phyloP scores from a whole-genome alignment of 2,797 vertebrate species.

The Pantherophis vulpinus region DNA sequence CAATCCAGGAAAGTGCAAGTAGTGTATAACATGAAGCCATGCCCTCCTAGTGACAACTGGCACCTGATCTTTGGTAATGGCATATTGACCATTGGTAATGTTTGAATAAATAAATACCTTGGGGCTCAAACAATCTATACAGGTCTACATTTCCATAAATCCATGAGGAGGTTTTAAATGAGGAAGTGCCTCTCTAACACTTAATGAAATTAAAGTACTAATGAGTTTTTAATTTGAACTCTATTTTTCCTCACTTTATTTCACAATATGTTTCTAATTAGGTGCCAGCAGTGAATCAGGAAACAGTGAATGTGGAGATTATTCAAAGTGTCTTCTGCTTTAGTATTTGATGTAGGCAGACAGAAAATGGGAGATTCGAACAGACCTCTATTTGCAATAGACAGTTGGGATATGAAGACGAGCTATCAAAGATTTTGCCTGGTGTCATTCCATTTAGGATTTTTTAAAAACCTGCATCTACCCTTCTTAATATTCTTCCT shows the following conservation, averaged over 20 bases:
- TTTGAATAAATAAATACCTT: neutral
- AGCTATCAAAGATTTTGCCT: neutral
- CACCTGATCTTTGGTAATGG: neutral
- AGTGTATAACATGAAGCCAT: neutral
- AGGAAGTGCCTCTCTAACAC: constrained; percentile 15
- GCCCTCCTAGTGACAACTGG: neutral
- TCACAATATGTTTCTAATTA: constrained; percentile 28
- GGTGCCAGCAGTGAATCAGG: neutral
- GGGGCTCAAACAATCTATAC: neutral
- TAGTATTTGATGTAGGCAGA: neutral
- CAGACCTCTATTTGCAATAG: neutral
- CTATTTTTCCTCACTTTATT: neutral
- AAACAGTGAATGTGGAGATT: neutral
- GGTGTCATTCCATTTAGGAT: neutral
- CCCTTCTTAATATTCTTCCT: accelerated
- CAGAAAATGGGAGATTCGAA: neutral
- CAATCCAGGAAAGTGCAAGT: neutral
- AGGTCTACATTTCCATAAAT: neutral
- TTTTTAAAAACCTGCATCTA: neutral
- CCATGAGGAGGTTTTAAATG: constrained; percentile 24
- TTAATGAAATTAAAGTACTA: constrained; percentile 36
- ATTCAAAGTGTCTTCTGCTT: neutral
- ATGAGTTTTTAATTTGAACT: constrained; percentile 47
- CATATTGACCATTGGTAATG: neutral
- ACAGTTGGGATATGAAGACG: neutral